Conservation (phyloP, 2,113 vertebrate genomes). For the Toxostoma redivivum region DNA sequence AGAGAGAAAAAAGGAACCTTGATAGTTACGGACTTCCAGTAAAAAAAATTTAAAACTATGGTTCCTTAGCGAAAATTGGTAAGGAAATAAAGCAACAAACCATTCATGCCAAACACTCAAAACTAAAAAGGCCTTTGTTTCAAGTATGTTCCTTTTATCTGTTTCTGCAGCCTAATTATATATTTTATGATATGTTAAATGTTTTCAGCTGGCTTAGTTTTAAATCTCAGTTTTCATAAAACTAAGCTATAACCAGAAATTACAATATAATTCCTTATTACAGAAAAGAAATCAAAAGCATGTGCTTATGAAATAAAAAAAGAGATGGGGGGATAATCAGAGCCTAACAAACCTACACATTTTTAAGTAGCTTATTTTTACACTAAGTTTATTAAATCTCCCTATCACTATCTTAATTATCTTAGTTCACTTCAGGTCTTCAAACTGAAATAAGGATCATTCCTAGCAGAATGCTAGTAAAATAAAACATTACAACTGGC, state of each 20-base stretch:
- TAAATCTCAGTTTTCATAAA: background rate
- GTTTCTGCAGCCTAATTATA: background rate
- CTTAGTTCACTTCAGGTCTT: background rate
- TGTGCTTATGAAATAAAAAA: background rate
- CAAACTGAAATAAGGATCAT: background rate
- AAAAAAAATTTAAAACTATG: background rate
- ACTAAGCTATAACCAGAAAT: background rate
- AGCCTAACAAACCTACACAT: background rate
- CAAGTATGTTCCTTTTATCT: background rate
- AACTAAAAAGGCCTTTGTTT: background rate
- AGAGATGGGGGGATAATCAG: background rate
- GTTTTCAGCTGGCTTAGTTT: background rate
- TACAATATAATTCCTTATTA: background rate
- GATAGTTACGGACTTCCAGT: background rate
- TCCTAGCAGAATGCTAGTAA: background rate
- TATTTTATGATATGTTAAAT: background rate
- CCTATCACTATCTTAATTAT: background rate
- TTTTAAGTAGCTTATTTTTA: background rate
- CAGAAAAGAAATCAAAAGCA: background rate
- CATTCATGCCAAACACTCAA: background rate
- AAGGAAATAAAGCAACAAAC: background rate
- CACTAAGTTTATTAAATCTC: background rate
- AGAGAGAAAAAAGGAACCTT: background rate
- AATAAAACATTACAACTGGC: background rate
- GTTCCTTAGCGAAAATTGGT: background rate